phyloP scores from a whole-genome alignment of 2,888 invertebrate species.

The Sclerodermus sp. region DNA sequence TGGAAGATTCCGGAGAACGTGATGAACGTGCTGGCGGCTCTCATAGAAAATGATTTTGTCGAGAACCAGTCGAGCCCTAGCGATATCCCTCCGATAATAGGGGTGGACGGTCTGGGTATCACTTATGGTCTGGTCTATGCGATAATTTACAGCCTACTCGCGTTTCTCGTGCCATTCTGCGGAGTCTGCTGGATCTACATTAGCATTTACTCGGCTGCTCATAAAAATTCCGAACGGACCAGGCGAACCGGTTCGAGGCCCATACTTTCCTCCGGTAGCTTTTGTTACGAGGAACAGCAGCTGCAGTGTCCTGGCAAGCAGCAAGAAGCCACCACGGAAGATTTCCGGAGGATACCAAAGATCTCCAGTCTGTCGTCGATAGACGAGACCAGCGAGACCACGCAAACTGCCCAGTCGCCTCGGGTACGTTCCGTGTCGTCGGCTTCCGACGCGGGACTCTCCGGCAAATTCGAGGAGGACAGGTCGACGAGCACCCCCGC shows the following conservation, averaged over 20 bases:
- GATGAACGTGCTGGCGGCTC: no score
- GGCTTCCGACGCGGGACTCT: slow-evolving; percentile 10
- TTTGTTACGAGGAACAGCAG: slow-evolving; percentile 46
- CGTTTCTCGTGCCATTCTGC: slow-evolving; percentile 62
- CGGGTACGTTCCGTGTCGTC: slow-evolving; percentile 23
- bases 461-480: slow-evolving; percentile 14
- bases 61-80: no score
- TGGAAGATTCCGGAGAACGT: no score
- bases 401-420: slow-evolving; percentile 20
- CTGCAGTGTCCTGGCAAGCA: slow-evolving; percentile 32
- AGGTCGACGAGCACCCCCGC: slow-evolving; percentile 10
- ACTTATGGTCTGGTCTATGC: slow-evolving; percentile 59
- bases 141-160: slow-evolving; percentile 56
- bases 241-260: slow-evolving; percentile 54
- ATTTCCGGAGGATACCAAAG: slow-evolving; percentile 48
- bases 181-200: slow-evolving; percentile 75
- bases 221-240: slow-evolving; percentile 69
- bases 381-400: slow-evolving; percentile 51
- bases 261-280: slow-evolving; percentile 46
- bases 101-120: slow-evolving; percentile 27
- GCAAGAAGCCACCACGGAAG: slow-evolving; percentile 31
- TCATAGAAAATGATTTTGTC: no score
- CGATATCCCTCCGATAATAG: no score
- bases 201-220: slow-evolving; percentile 75
- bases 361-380: slow-evolving; percentile 55